Evolutionary conservation across 2,888 invertebrate species (phyloP).

Genomic region (Catocala sponsa): DNA sequence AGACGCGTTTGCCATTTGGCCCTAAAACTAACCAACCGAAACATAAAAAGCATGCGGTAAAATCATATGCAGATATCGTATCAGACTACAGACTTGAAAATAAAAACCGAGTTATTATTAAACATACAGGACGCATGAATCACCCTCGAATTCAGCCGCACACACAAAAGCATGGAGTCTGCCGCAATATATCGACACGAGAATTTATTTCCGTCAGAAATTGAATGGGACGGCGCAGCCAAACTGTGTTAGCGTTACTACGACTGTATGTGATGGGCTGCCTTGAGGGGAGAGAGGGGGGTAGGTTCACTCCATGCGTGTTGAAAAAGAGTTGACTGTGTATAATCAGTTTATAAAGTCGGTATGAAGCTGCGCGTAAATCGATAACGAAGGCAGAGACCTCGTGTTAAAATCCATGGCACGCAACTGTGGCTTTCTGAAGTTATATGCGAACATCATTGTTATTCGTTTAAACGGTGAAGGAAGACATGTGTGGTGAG

Average conservation of each 20-base stretch:
- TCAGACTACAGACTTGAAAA: no score
- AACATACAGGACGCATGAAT: constrained; percentile 42
- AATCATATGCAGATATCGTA: no score
- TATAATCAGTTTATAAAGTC: constrained; percentile 6
- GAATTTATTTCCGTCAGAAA: constrained; percentile 67
- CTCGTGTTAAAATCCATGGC: not conserved
- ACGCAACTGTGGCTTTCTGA: no score
- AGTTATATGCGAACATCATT: no score
- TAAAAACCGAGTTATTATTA: constrained; percentile 40
- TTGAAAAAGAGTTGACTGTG: constrained; percentile 12
- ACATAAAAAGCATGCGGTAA: no score
- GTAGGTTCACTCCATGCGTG: not conserved
- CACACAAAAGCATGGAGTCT: constrained; percentile 52
- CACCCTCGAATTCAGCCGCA: constrained; percentile 43
- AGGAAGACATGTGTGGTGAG: no score
- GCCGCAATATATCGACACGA: constrained; percentile 62
- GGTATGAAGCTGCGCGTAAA: not conserved
- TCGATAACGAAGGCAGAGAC: not conserved
- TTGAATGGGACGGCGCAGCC: constrained; percentile 57
- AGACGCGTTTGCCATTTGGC: no score
- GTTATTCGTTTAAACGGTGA: no score
- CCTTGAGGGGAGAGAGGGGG: constrained; percentile 4
- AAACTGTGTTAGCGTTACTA: constrained; percentile 45
- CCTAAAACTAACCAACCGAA: no score
- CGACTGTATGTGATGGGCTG: constrained; percentile 23